phyloP scores from a whole-genome alignment of 2,113 vertebrate genomes.

The Mesitornis unicolor region DNA sequence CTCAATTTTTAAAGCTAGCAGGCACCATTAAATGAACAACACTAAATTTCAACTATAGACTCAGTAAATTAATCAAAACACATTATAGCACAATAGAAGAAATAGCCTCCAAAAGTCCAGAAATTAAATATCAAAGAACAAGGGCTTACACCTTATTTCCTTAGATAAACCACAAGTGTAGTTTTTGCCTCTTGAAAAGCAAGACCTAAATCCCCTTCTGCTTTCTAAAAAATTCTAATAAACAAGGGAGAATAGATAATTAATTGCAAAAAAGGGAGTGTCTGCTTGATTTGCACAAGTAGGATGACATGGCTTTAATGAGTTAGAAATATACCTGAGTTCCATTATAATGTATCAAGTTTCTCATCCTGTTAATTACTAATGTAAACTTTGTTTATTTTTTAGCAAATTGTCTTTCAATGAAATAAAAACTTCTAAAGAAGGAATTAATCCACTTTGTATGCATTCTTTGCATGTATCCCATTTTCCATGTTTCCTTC shows the following conservation, averaged over 20 bases:
- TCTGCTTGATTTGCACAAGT: neutral
- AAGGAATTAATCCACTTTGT: neutral
- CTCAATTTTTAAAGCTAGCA: neutral
- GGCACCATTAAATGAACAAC: neutral
- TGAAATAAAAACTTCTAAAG: neutral
- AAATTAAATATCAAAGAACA: neutral
- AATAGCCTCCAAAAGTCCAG: neutral
- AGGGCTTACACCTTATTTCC: neutral
- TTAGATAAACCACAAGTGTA: neutral
- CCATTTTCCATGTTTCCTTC: neutral
- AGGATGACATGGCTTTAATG: neutral
- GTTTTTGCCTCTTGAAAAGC: neutral
- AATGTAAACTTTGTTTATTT: neutral
- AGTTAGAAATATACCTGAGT: neutral
- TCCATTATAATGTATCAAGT: neutral
- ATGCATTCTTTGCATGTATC: neutral
- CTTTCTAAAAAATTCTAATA: neutral
- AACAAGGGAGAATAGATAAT: neutral
- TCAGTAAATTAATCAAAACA: neutral
- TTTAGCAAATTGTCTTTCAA: neutral
- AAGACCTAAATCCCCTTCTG: neutral
- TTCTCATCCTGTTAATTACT: neutral
- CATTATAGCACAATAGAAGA: neutral
- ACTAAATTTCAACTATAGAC: neutral
- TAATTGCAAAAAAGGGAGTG: neutral